These are phyloP conservation scores for Coelogynopora nodosa DNA, from an alignment of 2,888 invertebrate species.

Conservation along the genomic window DNA sequence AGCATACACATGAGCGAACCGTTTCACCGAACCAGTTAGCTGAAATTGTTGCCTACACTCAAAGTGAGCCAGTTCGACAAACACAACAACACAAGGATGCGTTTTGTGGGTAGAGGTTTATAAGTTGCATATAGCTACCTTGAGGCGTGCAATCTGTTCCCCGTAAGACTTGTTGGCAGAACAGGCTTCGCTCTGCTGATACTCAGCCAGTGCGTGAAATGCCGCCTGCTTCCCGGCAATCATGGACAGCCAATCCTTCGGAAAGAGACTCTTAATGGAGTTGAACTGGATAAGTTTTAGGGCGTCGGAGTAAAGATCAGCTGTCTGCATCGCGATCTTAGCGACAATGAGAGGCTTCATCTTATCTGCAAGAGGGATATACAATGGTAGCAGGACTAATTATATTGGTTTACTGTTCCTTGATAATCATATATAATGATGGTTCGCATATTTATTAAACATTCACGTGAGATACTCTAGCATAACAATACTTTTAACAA, in stretches of 20 bases:
- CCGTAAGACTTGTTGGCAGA: conserved; percentile 76
- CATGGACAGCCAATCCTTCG: conserved; percentile 69
- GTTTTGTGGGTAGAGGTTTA: no score
- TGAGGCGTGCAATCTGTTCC: conserved; percentile 81
- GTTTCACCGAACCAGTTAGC: no score
- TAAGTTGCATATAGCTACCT: no score
- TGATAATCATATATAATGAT: no score
- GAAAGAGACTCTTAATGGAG: conserved; percentile 77
- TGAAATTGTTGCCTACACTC: no score
- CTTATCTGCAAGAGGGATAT: conserved; percentile 70
- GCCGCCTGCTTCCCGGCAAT: conserved; percentile 79
- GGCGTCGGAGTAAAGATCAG: conserved; percentile 87
- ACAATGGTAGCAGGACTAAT: no score
- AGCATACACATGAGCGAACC: no score
- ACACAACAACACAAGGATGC: no score
- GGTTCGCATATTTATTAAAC: no score
- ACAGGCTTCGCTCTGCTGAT: conserved; percentile 79
- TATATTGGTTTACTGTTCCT: no score
- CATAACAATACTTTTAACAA: no score
- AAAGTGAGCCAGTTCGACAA: background rate
- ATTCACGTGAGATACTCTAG: no score
- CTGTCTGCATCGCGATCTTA: conserved; percentile 83
- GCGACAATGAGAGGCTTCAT: conserved; percentile 91
- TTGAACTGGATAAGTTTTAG: conserved; percentile 81
- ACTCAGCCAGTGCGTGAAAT: conserved; percentile 82